phyloP scores from a whole-genome alignment of 2,888 invertebrate genomes.

The Catocala fraxini region DNA sequence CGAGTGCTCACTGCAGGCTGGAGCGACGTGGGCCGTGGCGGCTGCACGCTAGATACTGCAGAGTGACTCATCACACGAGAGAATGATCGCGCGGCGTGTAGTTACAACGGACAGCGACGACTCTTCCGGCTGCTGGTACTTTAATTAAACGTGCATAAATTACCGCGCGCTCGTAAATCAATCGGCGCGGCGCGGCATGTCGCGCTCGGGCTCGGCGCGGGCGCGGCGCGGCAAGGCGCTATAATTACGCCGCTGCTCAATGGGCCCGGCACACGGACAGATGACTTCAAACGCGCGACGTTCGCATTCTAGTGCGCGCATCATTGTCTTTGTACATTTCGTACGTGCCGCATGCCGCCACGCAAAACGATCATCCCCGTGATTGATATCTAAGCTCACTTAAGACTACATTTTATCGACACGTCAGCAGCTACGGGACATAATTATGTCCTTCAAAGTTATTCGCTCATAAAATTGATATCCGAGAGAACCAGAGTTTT shows the following conservation, averaged over 20 bases:
- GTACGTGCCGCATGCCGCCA: constrained; percentile 24
- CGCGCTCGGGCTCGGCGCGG: constrained; percentile 35
- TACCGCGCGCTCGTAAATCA: constrained; percentile 74
- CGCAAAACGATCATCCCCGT: constrained; percentile 14
- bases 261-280: constrained; percentile 53
- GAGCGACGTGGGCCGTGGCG: not conserved
- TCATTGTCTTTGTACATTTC: constrained; percentile 50
- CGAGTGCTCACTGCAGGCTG: too few relatives aligned
- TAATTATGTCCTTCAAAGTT: too few relatives aligned
- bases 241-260: constrained; percentile 61
- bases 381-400: constrained; percentile 24
- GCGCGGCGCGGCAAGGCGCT: constrained; percentile 45
- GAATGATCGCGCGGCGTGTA: not conserved
- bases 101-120: constrained; percentile 33
- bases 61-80: constrained; percentile 51
- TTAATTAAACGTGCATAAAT: constrained; percentile 84
- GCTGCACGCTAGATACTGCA: not conserved
- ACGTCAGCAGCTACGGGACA: not conserved
- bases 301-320: constrained; percentile 61
- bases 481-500: too few relatives aligned
- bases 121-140: constrained; percentile 80
- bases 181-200: constrained; percentile 63
- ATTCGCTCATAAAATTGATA: too few relatives aligned
- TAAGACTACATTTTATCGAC: not conserved
- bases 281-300: constrained; percentile 64